Evolutionary conservation across 2,888 invertebrate species (phyloP).

Genomic region (Axea sp.): DNA sequence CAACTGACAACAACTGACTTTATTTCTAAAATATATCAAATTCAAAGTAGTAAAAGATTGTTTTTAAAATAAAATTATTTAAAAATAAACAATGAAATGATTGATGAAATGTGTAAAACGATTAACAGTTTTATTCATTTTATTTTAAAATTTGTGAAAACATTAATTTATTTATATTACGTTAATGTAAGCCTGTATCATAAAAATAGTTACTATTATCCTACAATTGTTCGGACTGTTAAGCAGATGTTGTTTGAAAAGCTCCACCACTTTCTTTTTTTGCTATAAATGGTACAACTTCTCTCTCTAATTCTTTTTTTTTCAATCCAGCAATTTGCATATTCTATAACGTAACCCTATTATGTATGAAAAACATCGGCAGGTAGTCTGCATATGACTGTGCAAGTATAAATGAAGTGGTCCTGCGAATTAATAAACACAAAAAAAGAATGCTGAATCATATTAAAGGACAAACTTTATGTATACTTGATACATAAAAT

Average conservation of each 20-base stretch:
- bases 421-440: conserved; percentile 76
- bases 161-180: too few relatives aligned
- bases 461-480: too few relatives aligned
- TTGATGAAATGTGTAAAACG: too few relatives aligned
- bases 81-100: too few relatives aligned
- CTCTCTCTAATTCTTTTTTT: conserved; percentile 47
- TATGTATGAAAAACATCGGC: conserved; percentile 67
- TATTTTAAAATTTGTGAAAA: too few relatives aligned
- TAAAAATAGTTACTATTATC: conserved; percentile 78
- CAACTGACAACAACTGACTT: too few relatives aligned
- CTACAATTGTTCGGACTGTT: conserved; percentile 70
- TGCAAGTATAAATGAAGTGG: conserved; percentile 73
- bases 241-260: conserved; percentile 74
- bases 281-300: conserved; percentile 19
- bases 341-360: conserved; percentile 74
- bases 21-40: too few relatives aligned
- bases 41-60: too few relatives aligned
- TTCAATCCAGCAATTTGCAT: conserved; percentile 72
- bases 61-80: too few relatives aligned
- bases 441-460: too few relatives aligned
- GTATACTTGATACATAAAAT: too few relatives aligned
- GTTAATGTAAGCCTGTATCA: conserved; percentile 72
- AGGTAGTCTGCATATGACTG: conserved; percentile 72
- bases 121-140: too few relatives aligned
- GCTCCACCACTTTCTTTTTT: conserved; percentile 53